Conservation (phyloP, 2,888 invertebrate genomes). For the Phrixothrix hirtus region DNA sequence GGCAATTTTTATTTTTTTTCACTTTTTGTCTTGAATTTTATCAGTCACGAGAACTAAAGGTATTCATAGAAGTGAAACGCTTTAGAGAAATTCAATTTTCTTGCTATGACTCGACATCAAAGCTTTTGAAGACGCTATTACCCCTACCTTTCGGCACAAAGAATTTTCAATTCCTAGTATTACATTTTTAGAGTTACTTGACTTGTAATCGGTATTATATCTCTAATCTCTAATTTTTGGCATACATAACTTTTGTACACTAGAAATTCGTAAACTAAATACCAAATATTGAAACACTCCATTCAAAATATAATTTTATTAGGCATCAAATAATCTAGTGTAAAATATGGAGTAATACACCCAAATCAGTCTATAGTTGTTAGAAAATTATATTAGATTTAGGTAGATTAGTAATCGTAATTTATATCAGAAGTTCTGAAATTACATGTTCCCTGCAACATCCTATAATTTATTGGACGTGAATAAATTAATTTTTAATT, state of each 20-base stretch:
- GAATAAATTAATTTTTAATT: conserved; percentile 35
- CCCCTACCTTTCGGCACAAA: conserved; percentile 29
- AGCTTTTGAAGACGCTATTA: conserved; percentile 34
- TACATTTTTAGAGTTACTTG: conserved; percentile 26
- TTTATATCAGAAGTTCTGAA: conserved; percentile 31
- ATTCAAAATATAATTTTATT: no score
- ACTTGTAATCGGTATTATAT: conserved; percentile 22
- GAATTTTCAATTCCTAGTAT: conserved; percentile 29
- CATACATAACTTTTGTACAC: no score
- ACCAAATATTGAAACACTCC: no score
- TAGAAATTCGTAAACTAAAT: no score
- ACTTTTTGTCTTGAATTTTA: conserved; percentile 22
- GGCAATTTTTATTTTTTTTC: conserved; percentile 17
- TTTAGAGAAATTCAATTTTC: conserved; percentile 39
- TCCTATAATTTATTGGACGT: conserved; percentile 31
- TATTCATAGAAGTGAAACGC: conserved; percentile 26
- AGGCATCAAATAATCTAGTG: no score
- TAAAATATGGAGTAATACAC: no score
- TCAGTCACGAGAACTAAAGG: conserved; percentile 24
- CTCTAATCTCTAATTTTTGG: no score
- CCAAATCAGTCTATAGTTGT: no score
- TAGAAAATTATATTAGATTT: conserved; percentile 23
- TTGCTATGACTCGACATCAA: conserved; percentile 39
- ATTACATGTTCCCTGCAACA: conserved; percentile 33
- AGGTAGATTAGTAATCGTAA: conserved; percentile 26